Evolutionary conservation across 2,888 invertebrate species (phyloP).

Genomic region (Zootermopsis nevadensis): DNA sequence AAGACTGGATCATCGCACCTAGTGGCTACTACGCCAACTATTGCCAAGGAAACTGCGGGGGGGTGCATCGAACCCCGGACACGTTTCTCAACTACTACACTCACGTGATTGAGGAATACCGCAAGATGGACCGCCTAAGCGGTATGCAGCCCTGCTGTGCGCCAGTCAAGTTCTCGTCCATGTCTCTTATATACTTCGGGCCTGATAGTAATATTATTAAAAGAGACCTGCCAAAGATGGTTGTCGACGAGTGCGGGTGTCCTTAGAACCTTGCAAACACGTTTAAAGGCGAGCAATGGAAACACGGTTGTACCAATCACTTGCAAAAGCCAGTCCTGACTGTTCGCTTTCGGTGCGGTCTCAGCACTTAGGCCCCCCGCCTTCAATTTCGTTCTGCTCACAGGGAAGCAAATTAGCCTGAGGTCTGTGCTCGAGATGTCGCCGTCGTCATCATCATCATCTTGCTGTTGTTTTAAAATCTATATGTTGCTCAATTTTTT

Average conservation of each 20-base stretch:
- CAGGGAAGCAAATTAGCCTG: no score
- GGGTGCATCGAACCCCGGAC: constrained; percentile 80
- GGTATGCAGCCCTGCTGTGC: constrained; percentile 93
- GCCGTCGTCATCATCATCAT: neutral
- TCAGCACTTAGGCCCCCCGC: neutral
- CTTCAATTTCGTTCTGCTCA: neutral
- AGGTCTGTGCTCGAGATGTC: constrained; percentile 2
- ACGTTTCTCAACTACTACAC: constrained; percentile 89
- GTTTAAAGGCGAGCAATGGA: neutral
- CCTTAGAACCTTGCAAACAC: constrained; percentile 62
- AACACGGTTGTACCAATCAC: constrained; percentile 5
- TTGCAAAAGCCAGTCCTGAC: neutral
- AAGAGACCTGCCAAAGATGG: constrained; percentile 94
- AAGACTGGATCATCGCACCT: constrained; percentile 93
- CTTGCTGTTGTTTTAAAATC: constrained; percentile 20
- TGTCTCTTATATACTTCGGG: constrained; percentile 93
- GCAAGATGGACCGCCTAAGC: constrained; percentile 77
- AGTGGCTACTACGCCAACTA: constrained; percentile 94
- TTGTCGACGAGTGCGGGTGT: constrained; percentile 95
- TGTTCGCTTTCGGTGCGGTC: neutral
- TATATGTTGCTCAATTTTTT: constrained; percentile 31
- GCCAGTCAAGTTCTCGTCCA: constrained; percentile 90
- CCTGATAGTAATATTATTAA: constrained; percentile 91
- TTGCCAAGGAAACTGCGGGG: constrained; percentile 89
- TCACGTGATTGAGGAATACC: constrained; percentile 90